Evolutionary conservation across 2,797 vertebrate genomes (phyloP).

Genomic region (Chrosomus eos): DNA sequence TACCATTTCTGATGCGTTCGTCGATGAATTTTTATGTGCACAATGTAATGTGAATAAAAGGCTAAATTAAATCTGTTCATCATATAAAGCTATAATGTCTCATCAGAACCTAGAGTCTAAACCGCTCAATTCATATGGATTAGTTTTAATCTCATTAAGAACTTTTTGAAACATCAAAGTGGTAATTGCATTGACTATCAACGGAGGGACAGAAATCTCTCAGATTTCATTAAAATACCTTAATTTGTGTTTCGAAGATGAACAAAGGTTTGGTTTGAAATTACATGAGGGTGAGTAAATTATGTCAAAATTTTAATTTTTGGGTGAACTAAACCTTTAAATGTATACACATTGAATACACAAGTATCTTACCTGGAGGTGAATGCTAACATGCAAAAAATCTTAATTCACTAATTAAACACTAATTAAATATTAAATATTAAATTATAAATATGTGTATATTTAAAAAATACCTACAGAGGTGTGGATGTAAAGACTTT

Average conservation of each 20-base stretch:
- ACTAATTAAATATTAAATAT: not conserved
- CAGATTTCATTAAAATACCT: not conserved
- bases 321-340: not conserved
- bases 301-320: not conserved
- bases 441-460: not conserved
- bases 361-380: not conserved
- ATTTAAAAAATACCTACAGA: too few species aligned
- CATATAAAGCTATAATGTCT: too few species aligned
- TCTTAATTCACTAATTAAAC: too few species aligned
- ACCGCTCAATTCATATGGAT: too few species aligned
- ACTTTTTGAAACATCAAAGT: too few species aligned
- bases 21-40: too few species aligned
- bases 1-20: too few species aligned
- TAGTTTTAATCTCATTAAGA: too few species aligned
- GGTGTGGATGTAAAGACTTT: not conserved
- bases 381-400: not conserved
- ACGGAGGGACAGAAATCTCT: not conserved
- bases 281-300: not conserved
- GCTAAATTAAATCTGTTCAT: too few species aligned
- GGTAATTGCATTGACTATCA: too few species aligned
- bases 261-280: not conserved
- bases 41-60: too few species aligned
- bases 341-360: not conserved
- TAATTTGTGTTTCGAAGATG: not conserved
- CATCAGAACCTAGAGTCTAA: too few species aligned